Evolutionary conservation across 2,797 vertebrate genomes (phyloP), one percentile per base, ranked within the genome.

Genomic region (Amniataba percoides): DNA sequence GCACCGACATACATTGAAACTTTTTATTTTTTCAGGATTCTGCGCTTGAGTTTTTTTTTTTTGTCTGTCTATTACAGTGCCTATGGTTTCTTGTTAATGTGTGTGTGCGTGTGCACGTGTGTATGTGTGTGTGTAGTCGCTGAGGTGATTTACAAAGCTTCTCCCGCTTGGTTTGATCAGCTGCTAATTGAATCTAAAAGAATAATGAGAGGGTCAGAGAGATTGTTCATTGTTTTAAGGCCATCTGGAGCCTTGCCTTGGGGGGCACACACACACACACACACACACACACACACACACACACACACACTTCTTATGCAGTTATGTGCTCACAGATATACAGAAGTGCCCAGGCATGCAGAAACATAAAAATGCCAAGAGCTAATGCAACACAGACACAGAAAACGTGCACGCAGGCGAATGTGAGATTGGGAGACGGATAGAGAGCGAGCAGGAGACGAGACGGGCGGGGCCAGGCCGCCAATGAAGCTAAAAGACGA

Each of bases 201-300:
- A 77, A 67, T 84, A 81, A 90, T 67, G 83, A 86, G 79, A 59
- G 71, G 87, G 85, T 89, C 80, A 66, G 71, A 55, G 76, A 49
- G 74, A 89, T 81, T 82, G 85, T 78, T 89, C 84, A 78, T 90
- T 90, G 86, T 88, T 92, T 88, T 80, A 86, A 86, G 83, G 78
- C 88, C 89, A 87, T 86, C 88, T 92, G 91, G 83, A 85, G 69
- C 36, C 51, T 34, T 76, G 69, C 82, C 81, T 81, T 58, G 18
- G 59, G 65, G 55, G 11, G 2, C 34, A 23, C 52, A 34, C 62
- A 42, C 59, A 51, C 68, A 68, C 34, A 66, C 52, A 40, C 53
- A 61, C 66, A 64, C 43, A 65, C 25, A 45, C 68, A 68, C 34
- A 66, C 52, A 40, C 53, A 61, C 66, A 64, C 43, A 65, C 25